phyloP scores from a whole-genome alignment of 2,797 vertebrate species.

The Spinus pinus region DNA sequence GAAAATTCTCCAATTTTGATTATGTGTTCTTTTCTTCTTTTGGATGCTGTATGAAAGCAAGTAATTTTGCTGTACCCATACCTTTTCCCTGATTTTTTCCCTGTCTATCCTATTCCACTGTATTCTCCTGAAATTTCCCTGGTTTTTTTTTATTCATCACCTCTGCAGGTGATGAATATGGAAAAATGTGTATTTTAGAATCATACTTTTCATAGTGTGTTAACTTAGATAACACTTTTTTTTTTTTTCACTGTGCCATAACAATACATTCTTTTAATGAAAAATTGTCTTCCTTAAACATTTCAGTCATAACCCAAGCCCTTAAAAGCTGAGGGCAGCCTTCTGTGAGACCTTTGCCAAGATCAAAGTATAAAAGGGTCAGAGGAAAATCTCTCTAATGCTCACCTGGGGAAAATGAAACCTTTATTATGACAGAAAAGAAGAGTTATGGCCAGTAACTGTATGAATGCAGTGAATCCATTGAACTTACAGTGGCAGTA shows the following conservation, averaged over 20 bases:
- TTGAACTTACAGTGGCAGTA: background rate
- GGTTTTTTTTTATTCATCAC: too few species aligned
- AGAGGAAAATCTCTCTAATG: background rate
- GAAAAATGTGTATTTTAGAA: background rate
- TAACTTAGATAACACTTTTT: background rate
- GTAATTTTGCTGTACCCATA: background rate
- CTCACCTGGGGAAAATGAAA: slow-evolving; percentile 10
- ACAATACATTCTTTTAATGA: background rate
- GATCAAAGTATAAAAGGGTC: background rate
- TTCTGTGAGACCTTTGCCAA: background rate
- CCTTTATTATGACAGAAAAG: background rate
- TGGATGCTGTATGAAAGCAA: background rate
- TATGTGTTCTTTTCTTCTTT: background rate
- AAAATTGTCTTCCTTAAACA: background rate
- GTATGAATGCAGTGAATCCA: background rate
- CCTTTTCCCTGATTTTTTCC: background rate
- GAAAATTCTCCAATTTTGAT: background rate
- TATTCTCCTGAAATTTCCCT: background rate
- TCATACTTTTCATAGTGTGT: background rate
- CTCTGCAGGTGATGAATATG: background rate
- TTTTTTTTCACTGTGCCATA: background rate
- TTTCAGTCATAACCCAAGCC: background rate
- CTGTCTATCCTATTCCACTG: background rate
- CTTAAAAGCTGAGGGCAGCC: background rate
- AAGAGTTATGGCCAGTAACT: background rate